Evolutionary conservation across 2,113 vertebrate genomes (phyloP), one percentile per base, ranked within the genome.

Genomic region (Stigmatopora argus): DNA sequence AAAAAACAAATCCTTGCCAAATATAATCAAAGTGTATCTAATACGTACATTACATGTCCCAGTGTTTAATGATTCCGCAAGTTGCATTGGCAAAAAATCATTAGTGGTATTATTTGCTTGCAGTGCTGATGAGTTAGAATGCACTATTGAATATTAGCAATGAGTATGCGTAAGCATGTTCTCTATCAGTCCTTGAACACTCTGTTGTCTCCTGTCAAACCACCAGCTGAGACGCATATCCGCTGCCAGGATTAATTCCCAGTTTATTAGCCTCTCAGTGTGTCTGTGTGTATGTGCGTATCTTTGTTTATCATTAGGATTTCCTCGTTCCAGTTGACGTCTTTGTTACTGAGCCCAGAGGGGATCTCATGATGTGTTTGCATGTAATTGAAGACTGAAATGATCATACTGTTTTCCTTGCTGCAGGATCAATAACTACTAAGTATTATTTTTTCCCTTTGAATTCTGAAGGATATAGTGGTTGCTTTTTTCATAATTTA

Each of bases 81-180:
- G 71, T 71, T 76, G 73, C 73, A 83, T 83, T 78, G 77, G 77
- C 78, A 86, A 80, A 86, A 31, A 79, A 84, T 73, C 82, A 85
- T 88, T 86, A 85, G 68, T 8, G 72, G 65, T 62, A 66, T 81
- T 80, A 64, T 81, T 79, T 55, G 63, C 82, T 78, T 48, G 83
- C 86, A 72, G 73, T 21, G 79, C 62, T 21, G 71, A 69, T 71
- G 65, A 70, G 77, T 69, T 72, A 67, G 71, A 45, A n/a, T 63
- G 62, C 63, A 44, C 1, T 3, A 15, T 65, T 75, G 81, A 72
- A 86, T 76, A 85, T 84, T 68, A 69, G 65, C 72, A 3, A 65
- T 53, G 75, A 65, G 78, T 83, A 87, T 78, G 79, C 78, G 72
- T 71, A 81, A 65, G 41, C 84, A 78, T 74, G 83, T 75, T 67